A percentile compares a stretch with the other conserved stretches of the same genome.
These are phyloP conservation scores for Zeugodacus cucurbitae DNA, from an alignment of 1,140 invertebrate species.

Conservation along the genomic window DNA sequence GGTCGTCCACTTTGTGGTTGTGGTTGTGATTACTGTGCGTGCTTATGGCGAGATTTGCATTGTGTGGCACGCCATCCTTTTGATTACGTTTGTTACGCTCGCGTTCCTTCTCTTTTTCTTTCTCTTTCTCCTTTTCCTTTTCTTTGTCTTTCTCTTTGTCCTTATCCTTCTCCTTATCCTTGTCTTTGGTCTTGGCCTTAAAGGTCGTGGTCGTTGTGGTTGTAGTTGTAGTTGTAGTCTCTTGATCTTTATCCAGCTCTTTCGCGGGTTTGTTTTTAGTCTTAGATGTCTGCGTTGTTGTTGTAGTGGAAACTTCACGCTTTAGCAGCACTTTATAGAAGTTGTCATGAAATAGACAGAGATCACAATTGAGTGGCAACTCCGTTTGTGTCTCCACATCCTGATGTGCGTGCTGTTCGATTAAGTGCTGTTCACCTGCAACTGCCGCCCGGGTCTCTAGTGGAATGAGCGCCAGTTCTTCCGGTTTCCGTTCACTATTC, in stretches of 20 bases:
- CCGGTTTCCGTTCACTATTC: too few relatives aligned
- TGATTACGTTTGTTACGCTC: slow-evolving; percentile 54
- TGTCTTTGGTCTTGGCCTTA: slow-evolving; percentile 61
- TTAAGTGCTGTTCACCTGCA: neutral
- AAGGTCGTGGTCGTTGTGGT: slow-evolving; percentile 64
- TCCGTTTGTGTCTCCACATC: slow-evolving; percentile 64
- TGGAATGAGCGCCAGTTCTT: slow-evolving; percentile 51
- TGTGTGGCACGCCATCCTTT: slow-evolving; percentile 40
- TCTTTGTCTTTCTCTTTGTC: neutral
- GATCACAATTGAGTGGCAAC: slow-evolving; percentile 59
- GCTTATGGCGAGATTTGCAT: neutral
- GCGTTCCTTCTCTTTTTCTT: slow-evolving; percentile 46
- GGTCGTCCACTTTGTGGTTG: slow-evolving; percentile 66
- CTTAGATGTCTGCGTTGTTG: slow-evolving; percentile 62
- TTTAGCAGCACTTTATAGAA: slow-evolving; percentile 63
- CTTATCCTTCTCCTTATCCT: slow-evolving; percentile 53
- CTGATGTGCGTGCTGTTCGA: neutral
- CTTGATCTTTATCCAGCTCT: slow-evolving; percentile 53
- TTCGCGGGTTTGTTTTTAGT: slow-evolving; percentile 53
- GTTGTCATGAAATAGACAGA: slow-evolving; percentile 62
- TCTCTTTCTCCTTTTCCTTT: neutral
- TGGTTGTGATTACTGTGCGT: neutral
- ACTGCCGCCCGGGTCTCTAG: neutral
- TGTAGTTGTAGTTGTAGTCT: slow-evolving; percentile 62
- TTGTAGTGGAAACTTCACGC: slow-evolving; percentile 62